phyloP scores from a whole-genome alignment of 2,888 invertebrate species.

The Brenthis daphne region DNA sequence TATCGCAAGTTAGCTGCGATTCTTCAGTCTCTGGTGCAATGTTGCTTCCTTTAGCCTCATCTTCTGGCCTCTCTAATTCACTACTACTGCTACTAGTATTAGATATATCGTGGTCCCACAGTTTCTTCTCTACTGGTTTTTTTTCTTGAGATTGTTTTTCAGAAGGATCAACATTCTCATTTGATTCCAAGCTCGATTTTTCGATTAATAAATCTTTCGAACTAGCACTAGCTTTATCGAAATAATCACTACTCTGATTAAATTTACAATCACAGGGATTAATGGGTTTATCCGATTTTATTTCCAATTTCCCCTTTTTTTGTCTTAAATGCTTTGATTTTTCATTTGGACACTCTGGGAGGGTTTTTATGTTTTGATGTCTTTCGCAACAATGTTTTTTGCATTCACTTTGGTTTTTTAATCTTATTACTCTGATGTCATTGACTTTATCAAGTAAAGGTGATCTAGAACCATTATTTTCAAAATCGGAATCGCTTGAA shows the following conservation, averaged over 20 bases:
- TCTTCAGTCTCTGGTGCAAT: conserved; percentile 62
- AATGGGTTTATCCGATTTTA: conserved; percentile 52
- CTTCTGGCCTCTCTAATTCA: conserved; percentile 66
- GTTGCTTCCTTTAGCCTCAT: conserved; percentile 50
- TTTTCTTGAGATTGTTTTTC: conserved; percentile 57
- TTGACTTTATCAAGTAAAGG: conserved; percentile 83
- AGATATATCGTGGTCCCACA: conserved; percentile 80
- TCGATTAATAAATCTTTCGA: conserved; percentile 87
- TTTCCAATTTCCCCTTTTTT: conserved; percentile 69
- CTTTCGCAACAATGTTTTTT: conserved; percentile 70
- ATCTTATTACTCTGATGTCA: conserved; percentile 69
- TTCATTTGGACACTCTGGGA: conserved; percentile 60
- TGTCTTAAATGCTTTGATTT: conserved; percentile 72
- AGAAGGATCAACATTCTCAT: conserved; percentile 65
- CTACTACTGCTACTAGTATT: conserved; percentile 82
- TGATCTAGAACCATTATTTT: conserved; percentile 87
- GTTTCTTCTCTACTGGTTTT: conserved; percentile 63
- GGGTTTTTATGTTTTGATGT: conserved; percentile 55
- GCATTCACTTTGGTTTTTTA: conserved; percentile 64
- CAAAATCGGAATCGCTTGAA: conserved; percentile 85
- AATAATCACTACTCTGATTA: conserved; percentile 66
- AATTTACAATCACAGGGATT: conserved; percentile 65
- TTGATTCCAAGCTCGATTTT: conserved; percentile 79
- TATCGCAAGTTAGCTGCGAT: conserved; percentile 62
- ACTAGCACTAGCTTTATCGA: conserved; percentile 86